A percentile compares a stretch with the other conserved stretches of the same genome.
phyloP scores from a whole-genome alignment of 2,888 invertebrate genomes.

The Drosophila borborema region DNA sequence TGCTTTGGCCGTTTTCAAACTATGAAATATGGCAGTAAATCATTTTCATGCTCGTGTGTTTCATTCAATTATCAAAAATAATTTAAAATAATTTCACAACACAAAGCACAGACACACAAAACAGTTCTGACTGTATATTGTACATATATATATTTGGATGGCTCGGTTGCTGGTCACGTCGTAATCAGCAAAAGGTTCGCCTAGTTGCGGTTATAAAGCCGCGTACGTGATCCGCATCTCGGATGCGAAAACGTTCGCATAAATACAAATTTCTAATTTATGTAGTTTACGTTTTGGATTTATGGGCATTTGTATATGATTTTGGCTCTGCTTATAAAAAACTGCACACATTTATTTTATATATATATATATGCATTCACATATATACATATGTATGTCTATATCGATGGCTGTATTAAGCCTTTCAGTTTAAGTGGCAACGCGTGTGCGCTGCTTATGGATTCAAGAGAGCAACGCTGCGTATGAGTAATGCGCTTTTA shows the following conservation, averaged over 20 bases:
- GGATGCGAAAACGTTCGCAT: conserved; percentile 54
- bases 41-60: conserved; percentile 57
- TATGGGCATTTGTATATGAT: conserved; percentile 65
- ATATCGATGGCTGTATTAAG: conserved; percentile 52
- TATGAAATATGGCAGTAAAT: conserved; percentile 59
- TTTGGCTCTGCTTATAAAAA: conserved; percentile 28
- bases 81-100: conserved; percentile 74
- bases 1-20: conserved; percentile 37
- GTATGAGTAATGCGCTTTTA: conserved; percentile 68
- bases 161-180: conserved; percentile 66
- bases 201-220: conserved; percentile 76
- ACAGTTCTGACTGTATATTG: conserved; percentile 2
- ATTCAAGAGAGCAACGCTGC: conserved; percentile 43
- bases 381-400: conserved; percentile 1
- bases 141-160: conserved; percentile 3
- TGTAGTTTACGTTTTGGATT: conserved; percentile 78
- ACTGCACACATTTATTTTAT: background rate
- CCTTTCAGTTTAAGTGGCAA: conserved; percentile 37
- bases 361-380: background rate
- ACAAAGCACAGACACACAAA: conserved; percentile 20
- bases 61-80: conserved; percentile 77
- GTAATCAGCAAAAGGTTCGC: conserved; percentile 78
- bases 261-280: conserved; percentile 75
- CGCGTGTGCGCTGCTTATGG: conserved; percentile 18
- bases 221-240: conserved; percentile 64